Evolutionary conservation across 2,888 invertebrate species (phyloP).

Genomic region (Pyrochroa serraticornis): DNA sequence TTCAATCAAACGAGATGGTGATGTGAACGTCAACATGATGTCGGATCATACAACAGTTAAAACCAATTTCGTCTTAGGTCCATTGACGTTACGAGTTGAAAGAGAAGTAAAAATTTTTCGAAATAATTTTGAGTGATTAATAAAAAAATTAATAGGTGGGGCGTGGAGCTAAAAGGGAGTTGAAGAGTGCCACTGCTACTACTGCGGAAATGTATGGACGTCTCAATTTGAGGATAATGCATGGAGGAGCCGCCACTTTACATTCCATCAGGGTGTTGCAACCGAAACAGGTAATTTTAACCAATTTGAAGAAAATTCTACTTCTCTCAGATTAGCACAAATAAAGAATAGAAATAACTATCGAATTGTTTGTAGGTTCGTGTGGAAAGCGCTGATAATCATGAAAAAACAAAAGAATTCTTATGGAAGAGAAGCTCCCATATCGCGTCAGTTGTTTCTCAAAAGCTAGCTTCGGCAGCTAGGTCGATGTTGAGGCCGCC

Average conservation of each 20-base stretch:
- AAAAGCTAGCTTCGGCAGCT: conserved; percentile 72
- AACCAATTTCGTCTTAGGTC: conserved; percentile 81
- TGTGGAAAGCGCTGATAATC: conserved; percentile 80
- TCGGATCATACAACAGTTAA: conserved; percentile 81
- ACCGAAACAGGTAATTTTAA: conserved; percentile 86
- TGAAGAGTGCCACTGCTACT: conserved; percentile 85
- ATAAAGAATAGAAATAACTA: background rate
- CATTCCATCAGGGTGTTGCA: conserved; percentile 86
- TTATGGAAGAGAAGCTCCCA: conserved; percentile 84
- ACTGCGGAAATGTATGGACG: conserved; percentile 87
- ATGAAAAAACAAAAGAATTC: conserved; percentile 83
- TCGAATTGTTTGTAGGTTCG: conserved; percentile 67
- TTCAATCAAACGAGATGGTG: conserved; percentile 77
- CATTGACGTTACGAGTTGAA: conserved; percentile 78
- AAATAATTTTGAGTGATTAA: background rate
- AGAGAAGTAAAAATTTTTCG: conserved; percentile 64
- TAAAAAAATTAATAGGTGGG: conserved; percentile 64
- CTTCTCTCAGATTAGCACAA: too few relatives aligned
- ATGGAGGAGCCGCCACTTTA: conserved; percentile 80
- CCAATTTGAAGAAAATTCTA: too few relatives aligned
- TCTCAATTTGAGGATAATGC: conserved; percentile 76
- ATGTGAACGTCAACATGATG: conserved; percentile 81
- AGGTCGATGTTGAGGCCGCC: conserved; percentile 66
- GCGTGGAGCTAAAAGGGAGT: conserved; percentile 77
- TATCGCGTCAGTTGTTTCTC: conserved; percentile 83